A percentile compares a stretch with the other conserved stretches of the same genome.
Evolutionary conservation across 2,797 vertebrate genomes (phyloP).

Genomic region (Hemitrygon akajei): DNA sequence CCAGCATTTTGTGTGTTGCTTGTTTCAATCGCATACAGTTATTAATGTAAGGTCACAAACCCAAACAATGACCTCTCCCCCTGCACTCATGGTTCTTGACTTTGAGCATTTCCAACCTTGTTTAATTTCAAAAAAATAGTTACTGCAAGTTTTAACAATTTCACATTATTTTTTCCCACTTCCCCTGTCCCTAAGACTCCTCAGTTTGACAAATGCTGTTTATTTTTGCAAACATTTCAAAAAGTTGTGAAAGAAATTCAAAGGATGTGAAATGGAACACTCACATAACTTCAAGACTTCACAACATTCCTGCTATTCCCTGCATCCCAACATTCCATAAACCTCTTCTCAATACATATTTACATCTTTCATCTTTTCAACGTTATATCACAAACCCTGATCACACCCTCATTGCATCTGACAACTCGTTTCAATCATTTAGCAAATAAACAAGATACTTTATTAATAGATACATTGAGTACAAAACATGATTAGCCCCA

Average conservation of each 20-base stretch:
- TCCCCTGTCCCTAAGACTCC: neutral
- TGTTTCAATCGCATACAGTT: neutral
- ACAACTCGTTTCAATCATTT: neutral
- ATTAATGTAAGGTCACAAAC: neutral
- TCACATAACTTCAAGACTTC: neutral
- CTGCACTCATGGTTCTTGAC: too few species aligned
- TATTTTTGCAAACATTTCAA: neutral
- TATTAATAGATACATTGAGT: too few species aligned
- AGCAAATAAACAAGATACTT: too few species aligned
- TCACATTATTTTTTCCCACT: neutral
- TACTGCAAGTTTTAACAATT: neutral
- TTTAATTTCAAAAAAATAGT: too few species aligned
- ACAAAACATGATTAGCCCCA: too few species aligned
- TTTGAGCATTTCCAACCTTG: too few species aligned
- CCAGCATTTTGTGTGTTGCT: too few species aligned
- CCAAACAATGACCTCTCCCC: too few species aligned
- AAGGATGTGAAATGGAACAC: neutral
- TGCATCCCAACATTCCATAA: neutral
- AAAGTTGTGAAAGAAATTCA: neutral
- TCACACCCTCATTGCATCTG: neutral
- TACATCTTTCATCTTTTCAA: neutral
- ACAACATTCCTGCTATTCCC: neutral
- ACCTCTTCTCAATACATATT: neutral
- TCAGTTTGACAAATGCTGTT: neutral
- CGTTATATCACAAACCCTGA: neutral